phyloP scores from a whole-genome alignment of 2,797 vertebrate genomes.

The Cichlasoma orientale region DNA sequence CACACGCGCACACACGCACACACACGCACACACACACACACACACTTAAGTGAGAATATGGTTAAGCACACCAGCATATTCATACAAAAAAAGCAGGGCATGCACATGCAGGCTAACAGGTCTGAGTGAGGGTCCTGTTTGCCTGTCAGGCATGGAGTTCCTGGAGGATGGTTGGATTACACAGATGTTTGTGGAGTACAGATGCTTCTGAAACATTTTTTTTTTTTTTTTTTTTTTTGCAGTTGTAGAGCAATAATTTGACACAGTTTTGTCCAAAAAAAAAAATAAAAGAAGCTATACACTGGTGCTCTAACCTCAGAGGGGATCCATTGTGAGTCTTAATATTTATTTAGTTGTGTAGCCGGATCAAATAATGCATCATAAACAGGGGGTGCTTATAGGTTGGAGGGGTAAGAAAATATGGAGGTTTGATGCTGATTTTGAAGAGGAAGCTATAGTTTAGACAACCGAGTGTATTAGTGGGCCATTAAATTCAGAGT shows the following conservation, averaged over 20 bases:
- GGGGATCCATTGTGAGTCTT: too few species aligned
- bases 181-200: slow-evolving; percentile 68
- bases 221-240: too few species aligned
- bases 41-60: slow-evolving; percentile 1
- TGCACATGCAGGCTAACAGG: slow-evolving; percentile 31
- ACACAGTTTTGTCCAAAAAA: too few species aligned
- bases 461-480: neutral
- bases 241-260: too few species aligned
- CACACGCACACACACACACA: too few species aligned
- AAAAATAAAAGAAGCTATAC: neutral
- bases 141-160: slow-evolving; percentile 65
- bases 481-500: neutral
- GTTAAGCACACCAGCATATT: slow-evolving; percentile 31
- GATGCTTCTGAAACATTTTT: slow-evolving; percentile 30
- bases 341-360: neutral
- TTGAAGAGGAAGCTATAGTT: too few species aligned
- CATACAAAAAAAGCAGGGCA: slow-evolving; percentile 17
- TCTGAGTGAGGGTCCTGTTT: slow-evolving; percentile 52
- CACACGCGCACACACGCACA: too few species aligned
- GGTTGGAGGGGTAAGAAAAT: too few species aligned
- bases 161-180: slow-evolving; percentile 55
- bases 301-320: neutral
- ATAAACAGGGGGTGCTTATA: neutral
- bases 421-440: too few species aligned
- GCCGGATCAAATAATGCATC: neutral